These are phyloP conservation scores for Zaprionus tsacasi DNA, from an alignment of 1,140 invertebrate species.

Conservation along the genomic window DNA sequence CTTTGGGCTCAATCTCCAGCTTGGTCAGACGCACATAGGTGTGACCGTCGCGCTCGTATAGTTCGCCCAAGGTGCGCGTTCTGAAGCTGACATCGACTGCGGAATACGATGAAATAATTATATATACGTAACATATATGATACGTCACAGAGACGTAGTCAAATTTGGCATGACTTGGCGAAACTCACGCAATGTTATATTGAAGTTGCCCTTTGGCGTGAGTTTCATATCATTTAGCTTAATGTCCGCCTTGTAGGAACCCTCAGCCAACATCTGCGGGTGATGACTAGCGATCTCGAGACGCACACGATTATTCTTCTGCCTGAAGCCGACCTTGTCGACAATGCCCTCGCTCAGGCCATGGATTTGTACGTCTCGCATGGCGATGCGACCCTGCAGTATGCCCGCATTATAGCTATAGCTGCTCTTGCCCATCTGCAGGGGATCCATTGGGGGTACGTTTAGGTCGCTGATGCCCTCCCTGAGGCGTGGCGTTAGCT, in stretches of 20 bases:
- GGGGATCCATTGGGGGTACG: constrained; percentile 80
- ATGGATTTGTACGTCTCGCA: constrained; percentile 66
- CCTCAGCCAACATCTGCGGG: constrained; percentile 70
- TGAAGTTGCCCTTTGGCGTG: constrained; percentile 81
- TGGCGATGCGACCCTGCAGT: constrained; percentile 66
- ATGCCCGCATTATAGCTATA: constrained; percentile 65
- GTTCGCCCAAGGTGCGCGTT: constrained; percentile 63
- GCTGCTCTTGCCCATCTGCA: constrained; percentile 62
- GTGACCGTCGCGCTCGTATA: constrained; percentile 76
- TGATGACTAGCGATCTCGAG: constrained; percentile 57
- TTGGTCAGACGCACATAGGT: constrained; percentile 69
- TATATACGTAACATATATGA: not conserved
- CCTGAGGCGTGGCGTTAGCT: constrained; percentile 69
- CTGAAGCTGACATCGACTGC: constrained; percentile 67
- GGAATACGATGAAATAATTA: constrained; percentile 22
- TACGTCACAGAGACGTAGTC: not conserved
- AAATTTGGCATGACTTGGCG: not conserved
- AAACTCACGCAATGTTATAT: constrained; percentile 74
- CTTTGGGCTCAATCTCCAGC: constrained; percentile 71
- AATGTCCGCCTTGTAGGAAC: constrained; percentile 78
- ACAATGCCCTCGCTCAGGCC: constrained; percentile 67
- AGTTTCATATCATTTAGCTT: constrained; percentile 78
- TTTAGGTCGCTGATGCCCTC: constrained; percentile 73
- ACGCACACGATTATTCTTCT: constrained; percentile 60
- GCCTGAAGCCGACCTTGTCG: constrained; percentile 66